Evolutionary conservation across 2,113 vertebrate species (phyloP), one percentile per base, ranked within the genome.

Genomic region (Galeopterus variegatus): DNA sequence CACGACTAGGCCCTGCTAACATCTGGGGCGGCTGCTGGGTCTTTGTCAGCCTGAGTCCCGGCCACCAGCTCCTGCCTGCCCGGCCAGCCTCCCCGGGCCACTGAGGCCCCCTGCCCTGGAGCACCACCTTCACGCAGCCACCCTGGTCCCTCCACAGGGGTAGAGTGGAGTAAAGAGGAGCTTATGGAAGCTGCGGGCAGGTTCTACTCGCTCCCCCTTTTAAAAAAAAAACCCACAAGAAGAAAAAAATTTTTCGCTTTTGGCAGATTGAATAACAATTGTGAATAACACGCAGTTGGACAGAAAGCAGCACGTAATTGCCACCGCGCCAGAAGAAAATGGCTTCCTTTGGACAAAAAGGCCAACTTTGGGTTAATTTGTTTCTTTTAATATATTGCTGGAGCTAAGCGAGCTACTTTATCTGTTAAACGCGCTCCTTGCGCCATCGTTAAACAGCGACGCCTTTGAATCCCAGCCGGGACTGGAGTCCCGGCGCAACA

Each of bases 361-460:
- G 98, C 98, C 98, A 99, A 98, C 97, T 98, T 98, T 98, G 96
- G 98, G 98, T 99, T 98, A 98, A 98, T 99, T 99, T 99, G 99
- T 98, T 98, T 98, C 98, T 98, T 98, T 98, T 98, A 99, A 99
- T 99, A 98, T 98, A 98, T 98, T 98, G 98, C 98, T 98, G 65
- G 80, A 97, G 98, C 98, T 97, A 97, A 98, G 98, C 97, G 97
- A 97, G 98, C 98, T 98, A 98, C 97, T 98, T 98, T 99, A 98
- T 98, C 98, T 98, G 98, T 97, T 98, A 94, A 98, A 98, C 96
- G 91, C 97, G 95, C 90, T 98, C 97, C 97, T 97, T 97, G 97
- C 83, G 97, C 98, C 98, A 97, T 99, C 98, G 97, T 98, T 99
- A 99, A 98, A 98, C 85, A 95, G 98, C 85, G 64, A 98, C 97